These are phyloP conservation scores for Macrochelys suwanniensis DNA, from an alignment of 2,797 vertebrate species.

Conservation along the genomic window DNA sequence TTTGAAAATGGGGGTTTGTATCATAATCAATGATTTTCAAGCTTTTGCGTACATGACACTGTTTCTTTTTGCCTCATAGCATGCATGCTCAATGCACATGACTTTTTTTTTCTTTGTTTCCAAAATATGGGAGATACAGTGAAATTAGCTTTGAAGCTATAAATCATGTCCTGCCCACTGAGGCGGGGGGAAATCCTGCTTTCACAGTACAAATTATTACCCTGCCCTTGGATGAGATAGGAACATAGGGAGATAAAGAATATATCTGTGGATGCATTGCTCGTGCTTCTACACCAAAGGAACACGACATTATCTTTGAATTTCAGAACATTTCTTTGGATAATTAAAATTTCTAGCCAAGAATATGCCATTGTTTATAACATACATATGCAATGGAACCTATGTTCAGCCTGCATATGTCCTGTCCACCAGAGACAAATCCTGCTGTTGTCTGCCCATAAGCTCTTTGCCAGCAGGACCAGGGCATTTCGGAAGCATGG, in stretches of 20 bases:
- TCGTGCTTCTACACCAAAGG: constrained; percentile 48
- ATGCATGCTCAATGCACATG: constrained; percentile 39
- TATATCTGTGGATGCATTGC: constrained; percentile 1
- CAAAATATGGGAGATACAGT: constrained; percentile 40
- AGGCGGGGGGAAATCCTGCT: constrained; percentile 47
- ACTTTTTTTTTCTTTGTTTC: constrained; percentile 40
- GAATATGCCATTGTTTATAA: background rate
- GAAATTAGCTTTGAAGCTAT: constrained; percentile 35
- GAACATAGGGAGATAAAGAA: constrained; percentile 19
- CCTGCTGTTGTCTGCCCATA: background rate
- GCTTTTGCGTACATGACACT: constrained; percentile 7
- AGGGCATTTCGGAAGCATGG: background rate
- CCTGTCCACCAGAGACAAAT: background rate
- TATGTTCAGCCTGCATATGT: background rate
- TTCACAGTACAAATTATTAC: constrained; percentile 40
- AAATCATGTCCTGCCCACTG: constrained; percentile 34
- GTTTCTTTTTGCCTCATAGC: constrained; percentile 38
- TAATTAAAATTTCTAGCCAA: constrained; percentile 15
- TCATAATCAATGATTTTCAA: background rate
- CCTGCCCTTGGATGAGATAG: constrained; percentile 35
- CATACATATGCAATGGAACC: background rate
- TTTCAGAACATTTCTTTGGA: constrained; percentile 51
- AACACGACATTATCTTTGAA: constrained; percentile 64
- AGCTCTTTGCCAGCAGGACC: background rate
- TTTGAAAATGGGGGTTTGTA: background rate